Conservation (phyloP, 2,888 invertebrate species). For the Erannis defoliaria region DNA sequence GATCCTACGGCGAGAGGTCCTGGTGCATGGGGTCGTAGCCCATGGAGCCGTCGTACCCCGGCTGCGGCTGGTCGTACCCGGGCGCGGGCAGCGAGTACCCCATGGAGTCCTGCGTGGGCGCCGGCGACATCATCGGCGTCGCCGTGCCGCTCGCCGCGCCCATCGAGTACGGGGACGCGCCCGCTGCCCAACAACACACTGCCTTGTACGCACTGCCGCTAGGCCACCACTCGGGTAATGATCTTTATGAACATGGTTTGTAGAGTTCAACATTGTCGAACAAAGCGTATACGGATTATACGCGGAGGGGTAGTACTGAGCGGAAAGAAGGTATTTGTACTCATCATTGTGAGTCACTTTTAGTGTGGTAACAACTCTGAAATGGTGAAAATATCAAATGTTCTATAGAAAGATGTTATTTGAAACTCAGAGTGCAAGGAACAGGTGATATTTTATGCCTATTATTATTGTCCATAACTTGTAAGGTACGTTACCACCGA, state of each 20-base stretch:
- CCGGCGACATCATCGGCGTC: constrained; percentile 98
- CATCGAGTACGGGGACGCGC: constrained; percentile 95
- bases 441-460: too few relatives aligned
- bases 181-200: constrained; percentile 80
- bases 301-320: too few relatives aligned
- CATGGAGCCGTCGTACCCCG: constrained; percentile 95
- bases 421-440: too few relatives aligned
- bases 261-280: too few relatives aligned
- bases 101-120: constrained; percentile 96
- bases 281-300: too few relatives aligned
- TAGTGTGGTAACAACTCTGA: too few relatives aligned
- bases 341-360: too few relatives aligned
- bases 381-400: too few relatives aligned
- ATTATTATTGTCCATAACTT: too few relatives aligned
- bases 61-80: constrained; percentile 96
- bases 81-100: constrained; percentile 96
- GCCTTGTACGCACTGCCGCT: constrained; percentile 27
- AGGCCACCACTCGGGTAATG: constrained; percentile 11
- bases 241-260: not conserved
- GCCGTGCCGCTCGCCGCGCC: constrained; percentile 95
- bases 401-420: too few relatives aligned
- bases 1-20: constrained; percentile 89
- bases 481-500: too few relatives aligned
- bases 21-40: constrained; percentile 97
- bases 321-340: too few relatives aligned